Conservation (phyloP, 2,113 vertebrate species). For the Ancistrus triradiatus region DNA sequence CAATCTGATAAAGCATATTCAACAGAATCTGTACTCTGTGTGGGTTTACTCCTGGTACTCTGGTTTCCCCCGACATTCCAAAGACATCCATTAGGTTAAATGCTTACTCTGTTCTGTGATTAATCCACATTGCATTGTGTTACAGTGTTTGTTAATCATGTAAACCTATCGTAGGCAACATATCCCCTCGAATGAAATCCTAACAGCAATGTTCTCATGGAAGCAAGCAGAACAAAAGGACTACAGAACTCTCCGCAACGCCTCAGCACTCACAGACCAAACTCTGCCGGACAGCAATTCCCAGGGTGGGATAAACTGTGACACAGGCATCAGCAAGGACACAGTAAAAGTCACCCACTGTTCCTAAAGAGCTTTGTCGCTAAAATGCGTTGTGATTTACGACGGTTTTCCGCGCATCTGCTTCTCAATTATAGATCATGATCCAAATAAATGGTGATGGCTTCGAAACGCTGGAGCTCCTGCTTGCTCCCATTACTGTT, state of each 20-base stretch:
- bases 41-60: no score
- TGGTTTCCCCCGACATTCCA: no score
- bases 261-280: slow-evolving; percentile 50
- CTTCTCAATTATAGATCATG: slow-evolving; percentile 69
- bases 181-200: slow-evolving; percentile 11
- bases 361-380: slow-evolving; percentile 60
- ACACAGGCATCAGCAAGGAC: slow-evolving; percentile 48
- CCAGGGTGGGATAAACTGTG: no score
- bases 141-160: no score
- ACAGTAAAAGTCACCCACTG: slow-evolving; percentile 52
- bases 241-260: slow-evolving; percentile 38
- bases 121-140: no score
- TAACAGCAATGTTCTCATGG: slow-evolving; percentile 6
- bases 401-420: slow-evolving; percentile 58
- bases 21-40: no score
- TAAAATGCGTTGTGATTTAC: slow-evolving; percentile 60
- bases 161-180: no score
- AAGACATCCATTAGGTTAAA: no score
- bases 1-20: no score
- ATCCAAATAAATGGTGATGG: slow-evolving; percentile 62
- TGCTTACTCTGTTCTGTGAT: no score
- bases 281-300: slow-evolving; percentile 63
- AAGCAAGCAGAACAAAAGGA: slow-evolving; percentile 45
- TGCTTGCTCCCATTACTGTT: slow-evolving; percentile 62
- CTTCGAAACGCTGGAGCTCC: slow-evolving; percentile 64